Base-by-base conservation (phyloP, 2,888 invertebrate species). In the Tridacna crocea region DNA sequence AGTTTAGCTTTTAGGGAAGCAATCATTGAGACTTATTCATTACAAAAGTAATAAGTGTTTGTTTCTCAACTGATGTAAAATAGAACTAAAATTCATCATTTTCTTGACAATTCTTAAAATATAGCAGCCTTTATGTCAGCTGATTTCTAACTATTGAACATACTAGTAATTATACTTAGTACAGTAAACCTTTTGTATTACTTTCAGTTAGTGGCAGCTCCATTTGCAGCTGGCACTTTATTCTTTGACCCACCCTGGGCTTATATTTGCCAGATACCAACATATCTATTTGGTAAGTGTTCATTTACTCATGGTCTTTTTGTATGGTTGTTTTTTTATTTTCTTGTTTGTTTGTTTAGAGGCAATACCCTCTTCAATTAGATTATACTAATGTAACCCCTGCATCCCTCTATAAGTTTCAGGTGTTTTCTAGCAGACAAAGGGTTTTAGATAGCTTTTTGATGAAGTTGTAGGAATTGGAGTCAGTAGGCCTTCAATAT, bases 141-240 rank as follows among this genome's bases (percentile, higher is more conserved):
- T 8, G 36, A 36, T 36, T 36, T 8, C 8, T 2, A 36, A 36
- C 8, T 36, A 8, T 36, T 8, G 36, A 36, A 36, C 36, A 36
- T 36, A n/a, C n/a, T n/a, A n/a, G n/a, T n/a, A 36, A 36, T 36
- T 36, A 36, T 36, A 36, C 36, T 36, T 36, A 36, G 2, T 36
- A 36, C 36, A 36, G 2, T 36, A 36, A n/a, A 36, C 36, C 36
- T 4, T 36, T 36, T 36, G 36, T 55, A 6, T 55, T 19, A 3
- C 19, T 55, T 89, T 24, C 92, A 94, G 93, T 72, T 94, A 19
- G 75, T 92, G 51, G 94, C 94, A 15, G 92, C 94, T n/a, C 94
- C 94, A 17, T 94, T 94, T 91, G 94, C 94, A 17, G 94, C 94
- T 19, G 93, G 93, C 13, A 94, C 94, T n/a, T 85, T 95, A 47